phyloP scores from a whole-genome alignment of 2,113 vertebrate species.

The Bubalus kerabau region DNA sequence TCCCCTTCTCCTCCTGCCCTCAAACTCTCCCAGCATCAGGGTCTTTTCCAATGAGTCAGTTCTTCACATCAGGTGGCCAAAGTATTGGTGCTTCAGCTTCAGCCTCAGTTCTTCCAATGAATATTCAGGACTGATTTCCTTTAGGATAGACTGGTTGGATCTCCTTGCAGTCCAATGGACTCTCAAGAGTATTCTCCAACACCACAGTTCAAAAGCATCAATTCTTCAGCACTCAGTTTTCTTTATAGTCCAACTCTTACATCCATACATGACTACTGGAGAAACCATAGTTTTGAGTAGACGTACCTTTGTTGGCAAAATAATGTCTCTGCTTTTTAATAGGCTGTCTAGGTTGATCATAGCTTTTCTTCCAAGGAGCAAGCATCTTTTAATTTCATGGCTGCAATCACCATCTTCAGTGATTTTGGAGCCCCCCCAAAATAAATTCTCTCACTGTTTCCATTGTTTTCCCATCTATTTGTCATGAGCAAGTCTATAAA shows the following conservation, averaged over 20 bases:
- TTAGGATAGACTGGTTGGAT: neutral
- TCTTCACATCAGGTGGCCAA: neutral
- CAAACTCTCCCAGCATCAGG: neutral
- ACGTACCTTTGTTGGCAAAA: neutral
- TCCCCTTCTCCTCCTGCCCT: neutral
- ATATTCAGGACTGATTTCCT: neutral
- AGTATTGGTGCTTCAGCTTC: neutral
- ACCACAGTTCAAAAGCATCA: neutral
- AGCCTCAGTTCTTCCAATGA: neutral
- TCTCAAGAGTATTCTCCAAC: neutral
- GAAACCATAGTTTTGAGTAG: neutral
- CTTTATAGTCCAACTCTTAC: neutral
- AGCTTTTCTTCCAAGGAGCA: neutral
- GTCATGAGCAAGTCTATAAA: neutral
- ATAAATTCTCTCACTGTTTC: neutral
- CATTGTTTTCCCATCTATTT: neutral
- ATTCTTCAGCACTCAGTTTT: neutral
- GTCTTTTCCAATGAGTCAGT: neutral
- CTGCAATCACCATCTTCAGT: neutral
- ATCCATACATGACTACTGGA: neutral
- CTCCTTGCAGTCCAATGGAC: neutral
- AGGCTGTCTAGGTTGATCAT: neutral
- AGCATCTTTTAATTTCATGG: neutral
- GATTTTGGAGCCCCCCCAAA: neutral
- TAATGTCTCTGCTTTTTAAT: neutral